Percentiles rank a stretch among this genome's conserved stretches.
phyloP scores from a whole-genome alignment of 2,888 invertebrate genomes.

The Pyrrhia umbra region DNA sequence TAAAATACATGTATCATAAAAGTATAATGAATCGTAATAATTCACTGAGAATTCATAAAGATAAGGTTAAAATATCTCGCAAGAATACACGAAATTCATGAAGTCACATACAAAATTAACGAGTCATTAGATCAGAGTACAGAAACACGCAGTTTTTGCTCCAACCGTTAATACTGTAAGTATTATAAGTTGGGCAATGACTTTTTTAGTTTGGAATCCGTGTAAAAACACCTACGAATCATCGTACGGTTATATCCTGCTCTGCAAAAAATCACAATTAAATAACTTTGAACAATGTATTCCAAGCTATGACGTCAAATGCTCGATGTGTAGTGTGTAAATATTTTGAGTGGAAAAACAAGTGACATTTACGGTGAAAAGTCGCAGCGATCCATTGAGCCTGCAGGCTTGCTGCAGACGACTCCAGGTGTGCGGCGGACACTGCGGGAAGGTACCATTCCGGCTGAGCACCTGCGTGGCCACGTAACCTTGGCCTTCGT shows the following conservation, averaged over 20 bases:
- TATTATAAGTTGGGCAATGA: slow-evolving; percentile 79
- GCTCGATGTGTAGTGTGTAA: slow-evolving; percentile 23
- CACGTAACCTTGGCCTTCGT: slow-evolving; percentile 88
- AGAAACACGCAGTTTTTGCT: slow-evolving; percentile 81
- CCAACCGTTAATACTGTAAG: slow-evolving; percentile 77
- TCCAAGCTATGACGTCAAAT: slow-evolving; percentile 57
- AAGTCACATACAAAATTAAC: slow-evolving; percentile 82
- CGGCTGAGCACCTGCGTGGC: slow-evolving; percentile 87
- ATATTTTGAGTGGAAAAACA: slow-evolving; percentile 47
- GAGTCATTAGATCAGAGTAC: slow-evolving; percentile 86
- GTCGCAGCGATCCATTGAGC: slow-evolving; percentile 81
- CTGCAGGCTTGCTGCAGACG: slow-evolving; percentile 83
- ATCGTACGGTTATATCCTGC: slow-evolving; percentile 79
- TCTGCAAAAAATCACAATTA: slow-evolving; percentile 76
- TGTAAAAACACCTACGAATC: slow-evolving; percentile 81
- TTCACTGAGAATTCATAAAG: slow-evolving; percentile 27
- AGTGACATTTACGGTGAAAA: slow-evolving; percentile 83
- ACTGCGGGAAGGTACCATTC: slow-evolving; percentile 89
- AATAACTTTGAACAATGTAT: slow-evolving; percentile 66
- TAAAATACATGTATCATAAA: slow-evolving; percentile 35
- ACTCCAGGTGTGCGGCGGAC: slow-evolving; percentile 88
- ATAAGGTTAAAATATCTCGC: slow-evolving; percentile 71
- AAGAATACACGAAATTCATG: slow-evolving; percentile 80
- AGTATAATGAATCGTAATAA: slow-evolving; percentile 30
- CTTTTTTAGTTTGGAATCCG: slow-evolving; percentile 86